phyloP scores from a whole-genome alignment of 1,140 invertebrate genomes.

The Philopotamus ludificatus region DNA sequence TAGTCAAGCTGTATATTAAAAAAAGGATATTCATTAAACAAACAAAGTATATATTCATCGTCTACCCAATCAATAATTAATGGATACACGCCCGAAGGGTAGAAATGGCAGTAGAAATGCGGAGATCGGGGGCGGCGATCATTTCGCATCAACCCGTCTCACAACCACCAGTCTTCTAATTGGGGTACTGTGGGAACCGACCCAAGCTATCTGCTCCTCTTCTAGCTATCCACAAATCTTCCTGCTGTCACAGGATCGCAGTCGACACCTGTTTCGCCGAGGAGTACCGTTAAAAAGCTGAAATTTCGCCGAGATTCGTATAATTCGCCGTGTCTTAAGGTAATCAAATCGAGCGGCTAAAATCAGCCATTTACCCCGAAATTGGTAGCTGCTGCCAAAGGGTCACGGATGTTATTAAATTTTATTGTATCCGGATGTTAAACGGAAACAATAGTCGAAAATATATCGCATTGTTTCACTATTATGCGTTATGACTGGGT shows the following conservation, averaged over 20 bases:
- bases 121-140: constrained; percentile 1
- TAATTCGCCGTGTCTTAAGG: constrained; percentile 16
- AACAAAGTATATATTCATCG: background rate
- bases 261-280: constrained; percentile 24
- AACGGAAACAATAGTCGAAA: background rate
- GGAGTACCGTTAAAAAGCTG: constrained; percentile 29
- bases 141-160: constrained; percentile 16
- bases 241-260: constrained; percentile 32
- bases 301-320: constrained; percentile 18
- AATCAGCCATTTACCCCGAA: constrained; percentile 10
- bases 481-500: background rate
- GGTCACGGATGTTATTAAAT: constrained; percentile 25
- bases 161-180: constrained; percentile 23
- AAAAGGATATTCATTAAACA: too few species aligned
- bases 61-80: constrained; percentile 8
- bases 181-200: constrained; percentile 20
- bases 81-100: constrained; percentile 9
- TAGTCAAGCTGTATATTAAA: too few species aligned
- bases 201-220: background rate
- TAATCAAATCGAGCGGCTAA: constrained; percentile 19
- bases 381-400: constrained; percentile 13
- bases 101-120: background rate
- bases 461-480: background rate
- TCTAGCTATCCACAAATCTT: constrained; percentile 29
- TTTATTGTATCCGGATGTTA: constrained; percentile 5